These are phyloP conservation scores for Nothoprocta pentlandii DNA, from an alignment of 2,113 vertebrate species.

Conservation along the genomic window DNA sequence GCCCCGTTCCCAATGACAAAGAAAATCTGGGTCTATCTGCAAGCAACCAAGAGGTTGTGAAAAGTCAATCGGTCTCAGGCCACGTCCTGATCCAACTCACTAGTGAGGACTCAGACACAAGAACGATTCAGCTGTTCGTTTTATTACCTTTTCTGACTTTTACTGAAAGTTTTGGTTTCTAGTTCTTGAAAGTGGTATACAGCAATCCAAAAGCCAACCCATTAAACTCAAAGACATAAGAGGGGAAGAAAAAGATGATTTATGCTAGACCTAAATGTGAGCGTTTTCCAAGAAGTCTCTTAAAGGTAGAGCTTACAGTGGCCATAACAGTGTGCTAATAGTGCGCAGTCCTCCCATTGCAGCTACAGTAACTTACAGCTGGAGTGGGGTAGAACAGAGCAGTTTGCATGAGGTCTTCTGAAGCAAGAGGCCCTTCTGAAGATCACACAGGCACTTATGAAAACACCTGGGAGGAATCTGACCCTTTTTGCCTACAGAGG, in stretches of 20 bases:
- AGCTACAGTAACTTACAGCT: fast-evolving
- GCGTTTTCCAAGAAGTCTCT: fast-evolving
- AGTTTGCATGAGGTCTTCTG: fast-evolving
- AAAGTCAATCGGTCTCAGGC: neutral
- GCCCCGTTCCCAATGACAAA: neutral
- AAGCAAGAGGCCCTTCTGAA: neutral
- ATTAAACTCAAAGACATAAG: neutral
- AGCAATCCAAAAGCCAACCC: neutral
- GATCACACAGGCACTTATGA: neutral
- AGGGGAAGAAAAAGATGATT: fast-evolving
- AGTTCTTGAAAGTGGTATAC: neutral
- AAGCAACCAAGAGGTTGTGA: neutral
- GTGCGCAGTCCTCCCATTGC: neutral
- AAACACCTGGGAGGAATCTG: neutral
- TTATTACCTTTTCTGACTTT: neutral
- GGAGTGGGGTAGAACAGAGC: neutral
- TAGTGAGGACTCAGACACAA: neutral
- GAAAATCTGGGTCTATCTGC: fast-evolving
- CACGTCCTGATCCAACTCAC: neutral
- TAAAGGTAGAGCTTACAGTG: neutral
- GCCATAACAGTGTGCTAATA: neutral
- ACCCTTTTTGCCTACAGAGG: neutral
- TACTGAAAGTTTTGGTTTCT: fast-evolving
- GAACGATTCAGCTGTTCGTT: neutral
- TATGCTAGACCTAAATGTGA: neutral